These are phyloP conservation scores for Drosophila persimilis DNA, from an alignment of 1,140 invertebrate genomes.

Conservation along the genomic window DNA sequence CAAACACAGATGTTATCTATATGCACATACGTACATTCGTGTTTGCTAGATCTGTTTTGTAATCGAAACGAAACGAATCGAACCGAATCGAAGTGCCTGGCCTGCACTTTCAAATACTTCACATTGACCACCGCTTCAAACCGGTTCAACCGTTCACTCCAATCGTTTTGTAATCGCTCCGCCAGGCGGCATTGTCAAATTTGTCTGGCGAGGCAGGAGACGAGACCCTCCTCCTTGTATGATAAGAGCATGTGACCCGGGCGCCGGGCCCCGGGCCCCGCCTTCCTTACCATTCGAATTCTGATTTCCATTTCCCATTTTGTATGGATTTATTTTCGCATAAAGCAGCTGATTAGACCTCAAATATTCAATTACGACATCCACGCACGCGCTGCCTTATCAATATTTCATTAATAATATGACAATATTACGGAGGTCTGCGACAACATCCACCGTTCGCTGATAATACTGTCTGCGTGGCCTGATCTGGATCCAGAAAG, in stretches of 20 bases:
- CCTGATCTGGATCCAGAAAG: conserved; percentile 24
- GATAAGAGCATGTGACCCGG: conserved; percentile 65
- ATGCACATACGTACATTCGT: no score
- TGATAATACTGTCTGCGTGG: conserved; percentile 28
- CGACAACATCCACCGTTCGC: no score
- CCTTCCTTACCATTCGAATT: no score
- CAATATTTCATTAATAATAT: conserved; percentile 56
- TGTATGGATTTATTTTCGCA: conserved; percentile 12
- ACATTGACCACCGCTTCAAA: conserved; percentile 44
- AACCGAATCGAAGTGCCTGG: no score
- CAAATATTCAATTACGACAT: conserved; percentile 42
- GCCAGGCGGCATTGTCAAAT: not conserved
- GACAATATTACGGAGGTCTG: conserved; percentile 22
- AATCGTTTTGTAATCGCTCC: no score
- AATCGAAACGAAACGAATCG: no score
- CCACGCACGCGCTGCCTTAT: conserved; percentile 56
- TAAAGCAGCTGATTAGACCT: not conserved
- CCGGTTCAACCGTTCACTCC: conserved; percentile 37
- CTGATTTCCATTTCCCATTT: no score
- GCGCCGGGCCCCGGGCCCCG: no score
- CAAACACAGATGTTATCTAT: no score
- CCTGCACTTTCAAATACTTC: no score
- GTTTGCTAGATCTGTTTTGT: no score
- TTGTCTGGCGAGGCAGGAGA: not conserved
- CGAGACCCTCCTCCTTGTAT: conserved; percentile 1